Conservation (phyloP, 2,888 invertebrate species). For the Plagodis pulveraria region DNA sequence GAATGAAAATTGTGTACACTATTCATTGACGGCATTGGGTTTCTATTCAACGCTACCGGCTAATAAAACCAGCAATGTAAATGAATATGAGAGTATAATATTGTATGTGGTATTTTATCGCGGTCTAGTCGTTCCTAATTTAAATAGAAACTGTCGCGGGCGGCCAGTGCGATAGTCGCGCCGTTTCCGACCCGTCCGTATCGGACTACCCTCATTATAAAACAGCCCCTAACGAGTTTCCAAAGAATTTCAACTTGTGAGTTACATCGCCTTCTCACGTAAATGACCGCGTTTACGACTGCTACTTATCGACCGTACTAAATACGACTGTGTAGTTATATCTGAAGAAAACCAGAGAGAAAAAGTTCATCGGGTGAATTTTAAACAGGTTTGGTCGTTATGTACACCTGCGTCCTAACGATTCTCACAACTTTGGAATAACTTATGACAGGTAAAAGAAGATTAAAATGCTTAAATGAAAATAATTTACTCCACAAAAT, state of each 20-base stretch:
- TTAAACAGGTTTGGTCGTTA: conserved; percentile 46
- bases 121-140: conserved; percentile 59
- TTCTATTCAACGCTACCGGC: background rate
- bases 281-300: conserved; percentile 44
- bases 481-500: too few relatives aligned
- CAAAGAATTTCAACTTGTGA: conserved; percentile 61
- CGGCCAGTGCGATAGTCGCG: conserved; percentile 59
- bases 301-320: conserved; percentile 29
- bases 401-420: conserved; percentile 51
- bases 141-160: conserved; percentile 73
- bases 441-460: conserved; percentile 34
- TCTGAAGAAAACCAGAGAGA: conserved; percentile 11
- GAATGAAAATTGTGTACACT: background rate
- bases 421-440: conserved; percentile 39
- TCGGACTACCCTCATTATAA: conserved; percentile 53
- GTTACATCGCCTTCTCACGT: conserved; percentile 62
- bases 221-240: conserved; percentile 61
- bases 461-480: conserved; percentile 3
- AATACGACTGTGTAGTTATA: conserved; percentile 22
- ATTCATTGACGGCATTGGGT: conserved; percentile 17
- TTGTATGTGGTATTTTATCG: conserved; percentile 39
- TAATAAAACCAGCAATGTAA: conserved; percentile 41
- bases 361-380: conserved; percentile 34
- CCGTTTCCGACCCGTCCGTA: conserved; percentile 66
- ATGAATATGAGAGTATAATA: conserved; percentile 16